Evolutionary conservation across 2,888 invertebrate species (phyloP), one percentile per base, ranked within the genome.

Genomic region (Willowsia nigromaculata): DNA sequence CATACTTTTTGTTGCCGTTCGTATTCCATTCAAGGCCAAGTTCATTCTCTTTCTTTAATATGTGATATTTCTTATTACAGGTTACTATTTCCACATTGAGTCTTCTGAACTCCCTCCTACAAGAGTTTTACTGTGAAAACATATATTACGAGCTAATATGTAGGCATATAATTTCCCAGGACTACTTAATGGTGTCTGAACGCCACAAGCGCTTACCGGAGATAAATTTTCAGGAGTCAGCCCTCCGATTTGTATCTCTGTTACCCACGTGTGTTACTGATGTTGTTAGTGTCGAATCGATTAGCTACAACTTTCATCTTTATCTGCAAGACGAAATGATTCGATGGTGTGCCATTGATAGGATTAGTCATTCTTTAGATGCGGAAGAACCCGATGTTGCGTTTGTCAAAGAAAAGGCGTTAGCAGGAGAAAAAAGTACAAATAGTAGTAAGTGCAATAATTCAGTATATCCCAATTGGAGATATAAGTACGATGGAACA

Each of bases 61-160:
- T n/a, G n/a, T n/a, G n/a, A n/a, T n/a, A n/a, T 30, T 11, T 9
- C 15, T 11, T 7, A 1, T 76, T 81, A 11, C 50, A 92, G 92
- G 91, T 92, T 11, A 91, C 91, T 1, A 90, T 91, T 5, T 89
- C 92, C n/a, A 92, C 92, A 9, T 62, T 92, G 7, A 91, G 92
- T 47, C 85, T 92, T 25, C 89, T 92, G 37, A 92, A 91, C 40
- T 84, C 89, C 13, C 89, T 92, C 30, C 85, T 92, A n/a, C n/a
- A n/a, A 1, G 90, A 91, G 30, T 91, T 91, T 56, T 92, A 92
- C 62, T 92, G 92, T 82, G 92, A 92, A 76, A 92, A 92, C 83
- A 84, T 92, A 30, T 92, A 92, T 92, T 91, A 89, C 37, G 90
- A 92, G 83, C 40, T 90, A n/a, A 87, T 92, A 65, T 89, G 92